phyloP scores from a whole-genome alignment of 2,797 vertebrate genomes.

The Bradypus variegatus region DNA sequence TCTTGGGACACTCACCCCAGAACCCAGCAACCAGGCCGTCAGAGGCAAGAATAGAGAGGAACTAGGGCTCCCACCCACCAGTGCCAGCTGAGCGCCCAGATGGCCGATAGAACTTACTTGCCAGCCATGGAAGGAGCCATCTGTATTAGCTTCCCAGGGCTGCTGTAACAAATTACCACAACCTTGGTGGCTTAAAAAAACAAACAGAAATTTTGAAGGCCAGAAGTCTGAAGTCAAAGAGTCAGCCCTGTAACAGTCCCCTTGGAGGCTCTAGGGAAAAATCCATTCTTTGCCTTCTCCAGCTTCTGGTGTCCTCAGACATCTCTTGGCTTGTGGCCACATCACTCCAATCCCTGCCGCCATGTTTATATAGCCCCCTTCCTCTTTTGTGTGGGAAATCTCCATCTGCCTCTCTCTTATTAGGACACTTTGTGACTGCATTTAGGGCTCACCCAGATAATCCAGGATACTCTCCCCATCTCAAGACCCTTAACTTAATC shows the following conservation, averaged over 20 bases:
- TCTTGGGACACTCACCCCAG: background rate
- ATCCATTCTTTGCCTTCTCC: background rate
- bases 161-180: background rate
- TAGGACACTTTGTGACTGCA: background rate
- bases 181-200: background rate
- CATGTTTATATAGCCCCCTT: background rate
- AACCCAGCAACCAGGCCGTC: background rate
- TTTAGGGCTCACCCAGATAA: background rate
- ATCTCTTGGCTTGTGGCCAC: background rate
- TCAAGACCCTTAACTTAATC: slow-evolving; percentile 1
- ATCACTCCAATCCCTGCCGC: background rate
- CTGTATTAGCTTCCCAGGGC: background rate
- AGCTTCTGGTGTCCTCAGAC: background rate
- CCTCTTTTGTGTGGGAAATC: background rate
- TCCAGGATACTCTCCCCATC: background rate
- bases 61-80: background rate
- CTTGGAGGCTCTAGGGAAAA: background rate
- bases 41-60: background rate
- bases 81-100: background rate
- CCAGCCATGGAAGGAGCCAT: background rate
- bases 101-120: background rate
- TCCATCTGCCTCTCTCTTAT: background rate
- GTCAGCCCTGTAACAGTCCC: background rate
- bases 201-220: background rate
- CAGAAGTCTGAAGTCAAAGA: background rate